Evolutionary conservation across 2,888 invertebrate genomes (phyloP).

Genomic region (Spisula subtruncata): DNA sequence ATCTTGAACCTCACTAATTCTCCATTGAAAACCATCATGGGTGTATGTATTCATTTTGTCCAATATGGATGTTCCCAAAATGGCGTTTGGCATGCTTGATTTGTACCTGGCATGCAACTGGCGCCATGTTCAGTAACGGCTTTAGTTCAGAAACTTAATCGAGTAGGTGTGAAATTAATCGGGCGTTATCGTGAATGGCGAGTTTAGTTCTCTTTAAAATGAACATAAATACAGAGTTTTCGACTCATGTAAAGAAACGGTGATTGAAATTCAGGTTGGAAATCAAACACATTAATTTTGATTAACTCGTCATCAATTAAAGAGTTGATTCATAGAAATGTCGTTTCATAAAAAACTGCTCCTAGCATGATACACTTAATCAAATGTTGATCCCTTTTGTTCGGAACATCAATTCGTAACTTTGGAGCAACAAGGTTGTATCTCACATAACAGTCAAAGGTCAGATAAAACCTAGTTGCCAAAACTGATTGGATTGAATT

Average conservation of each 20-base stretch:
- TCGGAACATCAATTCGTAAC: too few relatives aligned
- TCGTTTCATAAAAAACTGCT: not conserved
- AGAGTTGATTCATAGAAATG: not conserved
- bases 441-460: too few relatives aligned
- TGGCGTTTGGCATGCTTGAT: constrained; percentile 45
- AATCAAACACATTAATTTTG: constrained; percentile 29
- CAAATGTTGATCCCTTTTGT: not conserved
- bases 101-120: constrained; percentile 50
- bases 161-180: constrained; percentile 56
- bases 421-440: too few relatives aligned
- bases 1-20: constrained; percentile 48
- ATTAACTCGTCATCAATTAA: constrained; percentile 9
- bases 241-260: constrained; percentile 7
- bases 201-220: constrained; percentile 27
- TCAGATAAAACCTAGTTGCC: too few relatives aligned
- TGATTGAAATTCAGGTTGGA: constrained; percentile 4
- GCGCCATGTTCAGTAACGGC: constrained; percentile 49
- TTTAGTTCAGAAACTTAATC: constrained; percentile 45
- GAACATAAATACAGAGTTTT: constrained; percentile 1
- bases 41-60: constrained; percentile 50
- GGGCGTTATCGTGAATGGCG: constrained; percentile 42
- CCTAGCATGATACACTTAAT: not conserved
- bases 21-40: constrained; percentile 37
- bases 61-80: constrained; percentile 52
- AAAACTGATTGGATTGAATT: not conserved